Evolutionary conservation across 1,140 invertebrate species (phyloP).

Genomic region (Bombus breviceps): DNA sequence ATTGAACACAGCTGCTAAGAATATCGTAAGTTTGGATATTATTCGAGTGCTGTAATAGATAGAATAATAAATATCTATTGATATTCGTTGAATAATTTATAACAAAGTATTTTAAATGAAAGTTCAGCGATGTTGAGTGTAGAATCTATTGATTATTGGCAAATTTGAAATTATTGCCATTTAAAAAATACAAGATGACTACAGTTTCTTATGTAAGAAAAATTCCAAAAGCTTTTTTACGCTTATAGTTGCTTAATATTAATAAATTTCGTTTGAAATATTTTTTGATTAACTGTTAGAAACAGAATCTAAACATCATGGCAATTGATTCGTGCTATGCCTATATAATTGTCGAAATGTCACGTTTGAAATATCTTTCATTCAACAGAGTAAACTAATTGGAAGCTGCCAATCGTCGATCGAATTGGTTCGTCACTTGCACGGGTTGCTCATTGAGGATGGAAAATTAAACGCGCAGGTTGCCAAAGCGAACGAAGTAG

Average conservation of each 20-base stretch:
- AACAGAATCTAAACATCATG: not conserved
- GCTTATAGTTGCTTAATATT: too few relatives aligned
- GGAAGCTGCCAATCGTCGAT: constrained; percentile 88
- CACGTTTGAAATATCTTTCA: not conserved
- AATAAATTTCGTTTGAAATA: not conserved
- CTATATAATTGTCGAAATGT: too few relatives aligned
- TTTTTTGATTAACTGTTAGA: not conserved
- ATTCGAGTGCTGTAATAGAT: not conserved
- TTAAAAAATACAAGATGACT: not conserved
- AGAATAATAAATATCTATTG: not conserved
- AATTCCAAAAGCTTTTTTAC: not conserved
- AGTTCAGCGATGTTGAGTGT: too few relatives aligned
- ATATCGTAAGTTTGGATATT: constrained; percentile 79
- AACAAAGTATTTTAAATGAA: not conserved
- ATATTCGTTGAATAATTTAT: not conserved
- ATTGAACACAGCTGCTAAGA: constrained; percentile 82
- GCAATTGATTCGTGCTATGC: too few relatives aligned
- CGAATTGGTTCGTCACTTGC: constrained; percentile 91
- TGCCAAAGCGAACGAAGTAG: constrained; percentile 86
- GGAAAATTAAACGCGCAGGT: constrained; percentile 87
- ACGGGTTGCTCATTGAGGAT: constrained; percentile 87
- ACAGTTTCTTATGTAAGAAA: not conserved
- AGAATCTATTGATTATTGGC: not conserved
- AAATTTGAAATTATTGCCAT: not conserved
- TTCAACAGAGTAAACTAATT: constrained; percentile 85